phyloP scores from a whole-genome alignment of 2,888 invertebrate species.

The Platerodrilus igneus region DNA sequence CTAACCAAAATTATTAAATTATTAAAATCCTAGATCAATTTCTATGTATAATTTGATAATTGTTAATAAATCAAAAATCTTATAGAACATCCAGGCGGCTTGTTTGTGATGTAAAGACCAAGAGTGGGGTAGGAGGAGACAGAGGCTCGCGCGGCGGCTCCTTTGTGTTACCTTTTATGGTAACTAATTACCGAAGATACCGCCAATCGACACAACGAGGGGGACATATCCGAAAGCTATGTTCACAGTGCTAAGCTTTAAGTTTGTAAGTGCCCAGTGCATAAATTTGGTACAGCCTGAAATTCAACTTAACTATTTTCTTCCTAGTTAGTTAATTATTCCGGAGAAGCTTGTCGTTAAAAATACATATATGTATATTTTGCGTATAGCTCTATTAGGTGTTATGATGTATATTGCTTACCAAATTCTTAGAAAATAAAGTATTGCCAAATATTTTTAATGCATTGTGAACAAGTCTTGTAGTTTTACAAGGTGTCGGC shows the following conservation, averaged over 20 bases:
- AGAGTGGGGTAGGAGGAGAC: constrained; percentile 32
- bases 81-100: constrained; percentile 37
- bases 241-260: too few relatives aligned
- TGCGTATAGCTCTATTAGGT: too few relatives aligned
- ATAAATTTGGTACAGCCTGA: too few relatives aligned
- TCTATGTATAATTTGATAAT: constrained; percentile 43
- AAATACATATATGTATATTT: too few relatives aligned
- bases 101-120: constrained; percentile 38
- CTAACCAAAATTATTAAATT: too few relatives aligned
- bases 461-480: constrained; percentile 23
- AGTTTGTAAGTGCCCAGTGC: too few relatives aligned
- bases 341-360: too few relatives aligned
- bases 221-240: constrained; percentile 35
- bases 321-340: too few relatives aligned
- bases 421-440: too few relatives aligned
- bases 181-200: constrained; percentile 46
- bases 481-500: constrained; percentile 42
- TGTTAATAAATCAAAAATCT: constrained; percentile 41
- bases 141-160: constrained; percentile 44
- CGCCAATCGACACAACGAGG: constrained; percentile 43
- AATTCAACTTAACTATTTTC: too few relatives aligned
- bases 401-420: too few relatives aligned
- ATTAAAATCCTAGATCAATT: constrained; percentile 40
- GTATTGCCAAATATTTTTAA: too few relatives aligned
- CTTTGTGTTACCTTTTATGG: constrained; percentile 47